phyloP scores from a whole-genome alignment of 1,140 invertebrate species.

The Radopholus similis region DNA sequence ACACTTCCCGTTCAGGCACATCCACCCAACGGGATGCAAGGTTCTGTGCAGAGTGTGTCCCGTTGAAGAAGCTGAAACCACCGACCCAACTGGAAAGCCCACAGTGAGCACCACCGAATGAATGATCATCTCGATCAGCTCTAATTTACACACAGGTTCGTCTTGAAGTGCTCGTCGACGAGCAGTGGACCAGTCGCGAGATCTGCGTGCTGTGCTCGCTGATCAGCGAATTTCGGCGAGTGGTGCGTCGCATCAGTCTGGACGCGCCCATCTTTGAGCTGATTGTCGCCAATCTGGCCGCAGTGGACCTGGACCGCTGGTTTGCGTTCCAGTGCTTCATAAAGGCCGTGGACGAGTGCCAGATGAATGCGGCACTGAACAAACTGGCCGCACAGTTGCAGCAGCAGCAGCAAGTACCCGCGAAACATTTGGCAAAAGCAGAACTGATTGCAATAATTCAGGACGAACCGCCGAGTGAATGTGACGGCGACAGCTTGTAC shows the following conservation, averaged over 20 bases:
- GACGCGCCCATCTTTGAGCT: constrained; percentile 56
- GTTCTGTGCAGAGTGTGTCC: neutral
- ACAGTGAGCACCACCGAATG: neutral
- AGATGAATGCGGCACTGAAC: constrained; percentile 26
- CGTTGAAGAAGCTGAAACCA: neutral
- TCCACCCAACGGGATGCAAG: constrained; percentile 3
- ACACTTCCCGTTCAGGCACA: neutral
- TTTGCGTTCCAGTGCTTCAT: constrained; percentile 56
- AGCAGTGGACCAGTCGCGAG: constrained; percentile 46
- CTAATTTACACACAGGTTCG: neutral
- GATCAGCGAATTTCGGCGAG: constrained; percentile 38
- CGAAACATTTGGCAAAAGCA: neutral
- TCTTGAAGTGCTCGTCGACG: constrained; percentile 37
- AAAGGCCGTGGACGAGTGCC: constrained; percentile 50
- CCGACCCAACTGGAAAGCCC: neutral
- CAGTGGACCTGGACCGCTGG: constrained; percentile 53
- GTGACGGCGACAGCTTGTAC: constrained; percentile 24
- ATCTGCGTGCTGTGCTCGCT: constrained; percentile 37
- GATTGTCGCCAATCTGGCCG: constrained; percentile 49
- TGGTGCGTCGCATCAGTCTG: constrained; percentile 32
- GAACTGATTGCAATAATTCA: neutral
- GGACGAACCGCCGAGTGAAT: neutral
- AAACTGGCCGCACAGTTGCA: constrained; percentile 3
- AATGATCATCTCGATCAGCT: neutral
- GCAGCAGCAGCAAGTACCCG: constrained; percentile 2